Conservation (phyloP, 2,113 vertebrate species). For the Psittacara wagleri region DNA sequence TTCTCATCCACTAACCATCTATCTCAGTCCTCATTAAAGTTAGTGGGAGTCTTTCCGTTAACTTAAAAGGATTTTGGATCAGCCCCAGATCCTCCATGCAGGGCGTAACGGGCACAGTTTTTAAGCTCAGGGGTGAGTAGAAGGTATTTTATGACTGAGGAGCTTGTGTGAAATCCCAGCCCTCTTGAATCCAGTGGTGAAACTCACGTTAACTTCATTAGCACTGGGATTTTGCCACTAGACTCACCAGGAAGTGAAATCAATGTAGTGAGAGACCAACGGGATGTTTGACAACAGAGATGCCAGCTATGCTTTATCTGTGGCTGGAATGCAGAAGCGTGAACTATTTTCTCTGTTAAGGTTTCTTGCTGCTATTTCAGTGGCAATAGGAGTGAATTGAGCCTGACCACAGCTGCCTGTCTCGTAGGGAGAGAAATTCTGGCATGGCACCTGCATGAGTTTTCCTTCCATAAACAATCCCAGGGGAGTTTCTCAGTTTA, state of each 20-base stretch:
- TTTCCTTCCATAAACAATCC: neutral
- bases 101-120: neutral
- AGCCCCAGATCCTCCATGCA: neutral
- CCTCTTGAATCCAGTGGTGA: neutral
- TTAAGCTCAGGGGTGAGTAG: constrained; percentile 50
- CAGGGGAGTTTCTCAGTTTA: neutral
- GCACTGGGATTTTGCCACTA: neutral
- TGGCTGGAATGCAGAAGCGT: neutral
- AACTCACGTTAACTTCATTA: constrained; percentile 27
- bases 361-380: neutral
- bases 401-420: neutral
- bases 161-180: neutral
- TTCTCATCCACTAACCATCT: neutral
- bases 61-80: constrained; percentile 22
- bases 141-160: constrained; percentile 8
- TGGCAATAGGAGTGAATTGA: neutral
- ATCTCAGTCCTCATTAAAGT: constrained; percentile 22
- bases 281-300: constrained; percentile 10
- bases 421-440: neutral
- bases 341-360: neutral
- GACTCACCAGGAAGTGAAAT: constrained; percentile 16
- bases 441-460: neutral
- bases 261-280: neutral
- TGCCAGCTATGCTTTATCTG: neutral
- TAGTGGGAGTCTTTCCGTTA: constrained; percentile 29